Evolutionary conservation across 2,888 invertebrate species (phyloP), one percentile per base, ranked within the genome.

Genomic region (Nephrotoma appendiculata): DNA sequence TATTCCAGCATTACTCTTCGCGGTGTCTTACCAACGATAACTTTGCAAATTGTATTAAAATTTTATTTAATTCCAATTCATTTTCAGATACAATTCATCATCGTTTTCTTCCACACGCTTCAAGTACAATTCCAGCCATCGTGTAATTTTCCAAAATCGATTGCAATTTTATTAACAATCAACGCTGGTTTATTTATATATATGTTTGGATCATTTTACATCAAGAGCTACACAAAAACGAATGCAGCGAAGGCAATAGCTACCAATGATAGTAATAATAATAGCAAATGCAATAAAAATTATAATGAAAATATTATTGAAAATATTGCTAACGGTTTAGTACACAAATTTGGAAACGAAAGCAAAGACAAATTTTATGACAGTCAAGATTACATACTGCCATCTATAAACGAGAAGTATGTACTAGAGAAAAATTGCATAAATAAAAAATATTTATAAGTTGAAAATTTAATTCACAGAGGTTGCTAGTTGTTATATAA

Each of bases 161-260:
- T 96, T 88, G 94, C 94, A 85, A 93, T 93, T 88, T 92, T 96
- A 86, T 93, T 96, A 19, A 91, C 93, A 0, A 91, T 95, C 86
- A 96, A 96, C 89, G 94, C 96, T 15, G 92, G 93, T 0, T 92
- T 95, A 6, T 96, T 96, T 91, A 92, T 96, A 3, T 96, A 96
- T 89, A 94, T 96, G 92, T 96, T 96, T 89, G 94, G 95, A 83
- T 94, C 95, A 88, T 96, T 96, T 90, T 96, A 96, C 90, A 92
- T 94, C 86, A 92, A 92, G 87, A 95, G 93, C 88, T 96, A 96
- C 90, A 43, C 19, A 11, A 84, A 44, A 87, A 86, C 15, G 19
- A 41, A 87, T 86, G 71, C 43, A 87, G 15, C 12, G 57, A 12
- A 84, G 12, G n/a, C 6, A 85, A 87, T 86, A 71, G 11, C 71